Evolutionary conservation across 2,888 invertebrate genomes (phyloP).

Genomic region (Idaea dimidiata): DNA sequence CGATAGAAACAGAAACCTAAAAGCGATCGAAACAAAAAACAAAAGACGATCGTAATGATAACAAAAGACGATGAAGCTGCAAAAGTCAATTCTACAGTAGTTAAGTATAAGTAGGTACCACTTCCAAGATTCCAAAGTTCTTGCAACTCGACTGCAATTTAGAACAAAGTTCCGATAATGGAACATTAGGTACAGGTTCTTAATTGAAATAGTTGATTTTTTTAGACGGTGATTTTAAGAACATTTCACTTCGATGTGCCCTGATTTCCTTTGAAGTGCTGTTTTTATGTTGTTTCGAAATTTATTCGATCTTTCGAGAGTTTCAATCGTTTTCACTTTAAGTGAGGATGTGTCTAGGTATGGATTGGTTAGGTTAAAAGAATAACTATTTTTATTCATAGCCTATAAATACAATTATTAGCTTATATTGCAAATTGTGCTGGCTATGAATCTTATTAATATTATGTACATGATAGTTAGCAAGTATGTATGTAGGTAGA

Average conservation of each 20-base stretch:
- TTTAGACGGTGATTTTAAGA: conserved; percentile 11
- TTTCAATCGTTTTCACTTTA: background rate
- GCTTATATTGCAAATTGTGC: too few relatives aligned
- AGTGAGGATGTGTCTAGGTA: background rate
- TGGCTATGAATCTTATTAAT: too few relatives aligned
- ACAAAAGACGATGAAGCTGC: too few relatives aligned
- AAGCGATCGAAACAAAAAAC: too few relatives aligned
- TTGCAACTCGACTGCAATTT: conserved; percentile 30
- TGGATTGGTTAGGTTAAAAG: too few relatives aligned
- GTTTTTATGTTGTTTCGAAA: background rate
- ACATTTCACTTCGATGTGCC: background rate
- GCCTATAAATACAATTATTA: too few relatives aligned
- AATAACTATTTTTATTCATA: too few relatives aligned
- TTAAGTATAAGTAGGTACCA: background rate
- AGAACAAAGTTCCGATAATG: conserved; percentile 64
- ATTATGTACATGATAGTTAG: too few relatives aligned
- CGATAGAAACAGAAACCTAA: too few relatives aligned
- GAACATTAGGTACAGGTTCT: conserved; percentile 59
- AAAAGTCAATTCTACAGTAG: too few relatives aligned
- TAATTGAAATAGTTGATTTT: conserved; percentile 73
- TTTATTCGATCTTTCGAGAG: background rate
- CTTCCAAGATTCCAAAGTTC: background rate
- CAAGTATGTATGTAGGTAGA: too few relatives aligned
- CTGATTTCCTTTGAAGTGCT: background rate
- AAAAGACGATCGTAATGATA: too few relatives aligned